These are phyloP conservation scores for Hirtodrosophila confusa DNA, from an alignment of 2,888 invertebrate species.

Conservation along the genomic window DNA sequence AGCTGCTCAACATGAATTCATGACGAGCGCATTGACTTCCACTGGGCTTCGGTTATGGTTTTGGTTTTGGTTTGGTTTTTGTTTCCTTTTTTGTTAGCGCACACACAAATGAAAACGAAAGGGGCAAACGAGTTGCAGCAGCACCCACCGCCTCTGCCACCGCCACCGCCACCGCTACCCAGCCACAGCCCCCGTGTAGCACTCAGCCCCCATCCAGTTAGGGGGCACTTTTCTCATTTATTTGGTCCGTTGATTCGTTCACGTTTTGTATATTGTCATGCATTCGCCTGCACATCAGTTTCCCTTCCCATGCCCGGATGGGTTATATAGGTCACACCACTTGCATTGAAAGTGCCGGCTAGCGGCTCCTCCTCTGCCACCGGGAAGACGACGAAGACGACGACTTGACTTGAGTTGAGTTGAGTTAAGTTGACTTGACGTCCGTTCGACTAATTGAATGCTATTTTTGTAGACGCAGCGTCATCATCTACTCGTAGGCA, in stretches of 20 bases:
- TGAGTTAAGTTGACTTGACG: constrained; percentile 22
- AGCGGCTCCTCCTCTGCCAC: constrained; percentile 4
- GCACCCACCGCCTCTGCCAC: constrained; percentile 11
- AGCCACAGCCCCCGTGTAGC: background rate
- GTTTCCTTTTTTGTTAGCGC: constrained; percentile 21
- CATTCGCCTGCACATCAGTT: constrained; percentile 57
- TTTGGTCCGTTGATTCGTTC: constrained; percentile 64
- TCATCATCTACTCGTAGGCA: constrained; percentile 44
- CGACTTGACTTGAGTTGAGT: too few relatives aligned
- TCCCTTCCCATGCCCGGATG: constrained; percentile 37
- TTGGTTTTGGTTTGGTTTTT: constrained; percentile 25
- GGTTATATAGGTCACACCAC: constrained; percentile 78
- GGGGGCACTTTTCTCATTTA: constrained; percentile 72
- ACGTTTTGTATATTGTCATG: constrained; percentile 42
- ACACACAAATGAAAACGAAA: constrained; percentile 70
- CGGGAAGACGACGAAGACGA: constrained; percentile 5
- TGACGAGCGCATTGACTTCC: constrained; percentile 72
- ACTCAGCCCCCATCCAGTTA: constrained; percentile 23
- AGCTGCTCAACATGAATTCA: constrained; percentile 66
- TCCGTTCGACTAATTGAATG: constrained; percentile 72
- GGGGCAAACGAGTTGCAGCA: constrained; percentile 52
- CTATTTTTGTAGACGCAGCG: constrained; percentile 72
- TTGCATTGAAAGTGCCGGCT: constrained; percentile 71
- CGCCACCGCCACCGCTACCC: background rate
- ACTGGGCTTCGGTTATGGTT: constrained; percentile 63